Base-by-base conservation (phyloP, 1,140 invertebrate genomes). In the Tetramorium parvispinum region DNA sequence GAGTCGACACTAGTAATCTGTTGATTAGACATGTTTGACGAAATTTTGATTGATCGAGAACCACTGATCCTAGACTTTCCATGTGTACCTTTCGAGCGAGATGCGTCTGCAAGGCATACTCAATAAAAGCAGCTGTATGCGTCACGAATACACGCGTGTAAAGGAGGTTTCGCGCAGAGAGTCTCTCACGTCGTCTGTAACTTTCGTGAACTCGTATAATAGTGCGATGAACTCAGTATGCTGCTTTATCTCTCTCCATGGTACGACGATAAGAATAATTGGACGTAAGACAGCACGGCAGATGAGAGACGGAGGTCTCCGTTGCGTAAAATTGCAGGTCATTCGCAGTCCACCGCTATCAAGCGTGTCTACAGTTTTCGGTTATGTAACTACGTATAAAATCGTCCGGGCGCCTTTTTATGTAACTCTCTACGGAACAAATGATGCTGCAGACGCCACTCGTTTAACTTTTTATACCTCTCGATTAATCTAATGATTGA, bases 181-280 rank as follows among this genome's bases (percentile, higher is more conserved):
- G 66, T 57, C 51, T 82, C 66, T 82, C 51, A 81, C 63, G 53
- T 75, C 71, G 66, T 55, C 46, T 61, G 88, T 76, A 77, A 87
- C 68, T 90, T 89, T 90, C 78, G 81, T 82, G 59, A 87, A 85
- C 88, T 63, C 2, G 65, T 59, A 81, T 89, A 90, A 90, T 86
- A 83, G 89, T 89, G 68, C 88, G 76, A 37, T 77, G 89, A 90
- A 85, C 86, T 87, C 85, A 11, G 10, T 32, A 4, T 61, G n/a
- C 2, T 55, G 57, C 49, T 81, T 89, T 87, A 89, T 90, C 87
- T 87, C 66, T 71, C 66, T 61, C 68, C 27, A 70, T 73, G 73
- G 70, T 46, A 37, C 49, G 61, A 10, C 57, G 76, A 90, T 89
- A 89, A 89, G 85, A 87, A 71, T 85, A 70, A 75, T 76, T 77